Base-by-base conservation (phyloP, 2,797 vertebrate species). In the Chromis chromis region DNA sequence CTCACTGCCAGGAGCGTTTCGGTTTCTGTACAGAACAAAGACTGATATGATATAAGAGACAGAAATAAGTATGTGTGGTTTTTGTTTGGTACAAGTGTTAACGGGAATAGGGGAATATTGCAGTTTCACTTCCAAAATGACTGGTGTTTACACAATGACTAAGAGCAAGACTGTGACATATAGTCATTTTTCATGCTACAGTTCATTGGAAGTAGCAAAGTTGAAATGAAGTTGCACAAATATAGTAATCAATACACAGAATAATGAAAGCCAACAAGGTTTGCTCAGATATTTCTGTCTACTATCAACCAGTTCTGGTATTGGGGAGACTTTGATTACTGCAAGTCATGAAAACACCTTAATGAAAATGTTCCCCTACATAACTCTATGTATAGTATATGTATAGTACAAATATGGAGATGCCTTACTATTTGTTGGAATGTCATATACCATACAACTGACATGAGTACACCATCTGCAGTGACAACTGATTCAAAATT, bases 11-110 rank as follows among this genome's bases (percentile, higher is more conserved):
- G 9, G 54, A 65, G 8, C 21, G 56, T 65, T 68, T 73, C 31
- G 39, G 7, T 57, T 60, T 54, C 70, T 64, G 58, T 14, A 0
- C 12, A 10, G 39, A 74, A 82, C 73, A 77, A 80, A 80, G 64
- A 42, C 12, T 0, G 40, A 55, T 27, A 9, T 44, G 59, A 59
- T 62, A 67, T 13, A 59, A 50, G 70, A 79, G 69, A 54, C 58
- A 17, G 62, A 56, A 63, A 42, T 42, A 4, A 1, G 40, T 17
- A 17, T 1, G 1, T 1, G 3, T 36, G 33, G 33, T 31, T 28
- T 52, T 62, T 65, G 33, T 70, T 54, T 21, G 31, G 6, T 48
- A 3, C 0, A 55, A 13, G n/a, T 16, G 42, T 68, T 72, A 49
- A 52, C 50, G 36, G 46, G 50, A 48, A 60, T 31, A 53, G 31